Conservation (phyloP, 2,888 invertebrate genomes). For the Lumbricus terrestris region DNA sequence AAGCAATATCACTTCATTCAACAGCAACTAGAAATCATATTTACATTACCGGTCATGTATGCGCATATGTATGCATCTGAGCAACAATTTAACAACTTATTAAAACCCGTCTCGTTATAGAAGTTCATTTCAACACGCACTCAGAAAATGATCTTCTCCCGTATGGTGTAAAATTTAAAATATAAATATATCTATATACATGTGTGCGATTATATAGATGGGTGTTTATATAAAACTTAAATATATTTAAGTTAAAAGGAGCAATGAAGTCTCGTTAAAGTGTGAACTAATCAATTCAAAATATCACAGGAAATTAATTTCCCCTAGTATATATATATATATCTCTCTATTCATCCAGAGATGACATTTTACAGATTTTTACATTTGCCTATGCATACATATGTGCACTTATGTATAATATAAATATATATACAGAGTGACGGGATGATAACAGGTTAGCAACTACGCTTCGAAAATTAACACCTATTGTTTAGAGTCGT, state of each 20-base stretch:
- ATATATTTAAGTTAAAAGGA: background rate
- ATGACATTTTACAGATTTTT: too few species aligned
- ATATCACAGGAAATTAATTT: background rate
- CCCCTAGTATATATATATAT: too few species aligned
- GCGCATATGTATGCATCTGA: background rate
- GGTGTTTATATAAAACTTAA: background rate
- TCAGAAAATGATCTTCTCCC: background rate
- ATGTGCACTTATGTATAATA: conserved; percentile 3
- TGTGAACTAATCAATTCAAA: background rate
- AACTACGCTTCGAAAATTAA: background rate
- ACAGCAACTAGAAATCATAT: background rate
- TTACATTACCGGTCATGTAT: conserved; percentile 7
- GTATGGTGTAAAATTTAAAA: too few species aligned
- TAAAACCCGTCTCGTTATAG: background rate
- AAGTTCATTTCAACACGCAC: background rate
- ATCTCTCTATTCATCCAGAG: too few species aligned
- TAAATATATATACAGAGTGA: background rate
- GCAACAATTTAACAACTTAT: background rate
- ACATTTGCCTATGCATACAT: background rate
- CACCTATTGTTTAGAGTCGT: background rate
- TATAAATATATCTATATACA: background rate
- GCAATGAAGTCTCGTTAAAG: background rate
- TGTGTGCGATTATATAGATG: conserved; percentile 7
- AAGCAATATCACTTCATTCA: conserved; percentile 12
- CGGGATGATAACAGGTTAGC: background rate